Conservation (phyloP, 2,797 vertebrate species). For the Gorsachius magnificus region DNA sequence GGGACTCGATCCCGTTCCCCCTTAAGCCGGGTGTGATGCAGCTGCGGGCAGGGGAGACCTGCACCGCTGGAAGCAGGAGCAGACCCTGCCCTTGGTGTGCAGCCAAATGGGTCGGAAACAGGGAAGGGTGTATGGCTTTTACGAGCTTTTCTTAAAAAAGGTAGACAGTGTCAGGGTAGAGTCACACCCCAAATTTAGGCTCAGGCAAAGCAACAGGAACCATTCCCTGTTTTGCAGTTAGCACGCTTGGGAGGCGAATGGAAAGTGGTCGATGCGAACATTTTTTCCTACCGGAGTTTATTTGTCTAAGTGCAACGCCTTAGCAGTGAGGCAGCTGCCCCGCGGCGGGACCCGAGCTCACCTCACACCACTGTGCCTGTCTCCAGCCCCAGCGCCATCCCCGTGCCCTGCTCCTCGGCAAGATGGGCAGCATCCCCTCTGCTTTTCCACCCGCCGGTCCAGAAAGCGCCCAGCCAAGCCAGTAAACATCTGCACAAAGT, state of each 20-base stretch:
- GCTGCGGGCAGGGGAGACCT: background rate
- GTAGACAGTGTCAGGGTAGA: background rate
- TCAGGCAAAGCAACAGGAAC: background rate
- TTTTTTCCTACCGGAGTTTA: background rate
- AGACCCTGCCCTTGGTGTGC: background rate
- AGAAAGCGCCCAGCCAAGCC: background rate
- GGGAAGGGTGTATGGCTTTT: background rate
- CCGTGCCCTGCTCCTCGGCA: background rate
- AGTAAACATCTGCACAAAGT: background rate
- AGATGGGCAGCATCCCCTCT: background rate
- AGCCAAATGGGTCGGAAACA: background rate
- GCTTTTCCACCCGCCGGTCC: background rate
- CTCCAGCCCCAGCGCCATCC: background rate
- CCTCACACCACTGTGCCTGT: rapidly evolving
- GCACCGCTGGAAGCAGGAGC: background rate
- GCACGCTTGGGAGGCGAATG: rapidly evolving
- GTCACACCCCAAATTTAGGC: background rate
- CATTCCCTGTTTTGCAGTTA: background rate
- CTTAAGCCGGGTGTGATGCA: rapidly evolving
- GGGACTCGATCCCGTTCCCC: background rate
- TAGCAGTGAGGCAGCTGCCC: background rate
- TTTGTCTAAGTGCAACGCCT: background rate
- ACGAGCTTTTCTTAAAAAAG: background rate
- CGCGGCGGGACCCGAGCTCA: background rate
- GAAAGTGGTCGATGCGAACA: background rate